Evolutionary conservation across 2,113 vertebrate genomes (phyloP).

Genomic region (Brienomyrus longianalis): DNA sequence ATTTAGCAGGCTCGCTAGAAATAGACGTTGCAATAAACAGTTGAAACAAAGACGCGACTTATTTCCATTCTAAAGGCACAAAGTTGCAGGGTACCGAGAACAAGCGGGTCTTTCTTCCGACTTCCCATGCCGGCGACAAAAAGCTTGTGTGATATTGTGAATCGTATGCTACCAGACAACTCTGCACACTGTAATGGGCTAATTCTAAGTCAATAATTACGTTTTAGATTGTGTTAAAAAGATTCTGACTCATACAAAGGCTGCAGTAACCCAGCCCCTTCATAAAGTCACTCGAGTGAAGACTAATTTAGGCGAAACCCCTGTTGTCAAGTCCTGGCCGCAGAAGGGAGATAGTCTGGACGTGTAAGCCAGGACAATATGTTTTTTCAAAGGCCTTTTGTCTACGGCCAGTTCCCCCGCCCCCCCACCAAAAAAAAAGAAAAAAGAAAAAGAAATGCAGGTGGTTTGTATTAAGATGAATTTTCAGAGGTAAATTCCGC

Average conservation of each 20-base stretch:
- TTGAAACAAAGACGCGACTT: slow-evolving; percentile 48
- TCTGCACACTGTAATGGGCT: slow-evolving; percentile 23
- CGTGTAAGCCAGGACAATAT: slow-evolving; percentile 55
- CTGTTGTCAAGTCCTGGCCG: slow-evolving; percentile 47
- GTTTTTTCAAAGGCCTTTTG: slow-evolving; percentile 57
- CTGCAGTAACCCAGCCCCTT: slow-evolving; percentile 30
- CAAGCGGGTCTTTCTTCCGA: slow-evolving; percentile 40
- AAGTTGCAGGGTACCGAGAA: slow-evolving; percentile 40
- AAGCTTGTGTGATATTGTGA: slow-evolving; percentile 38
- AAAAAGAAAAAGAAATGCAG: neutral
- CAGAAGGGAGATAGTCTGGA: slow-evolving; percentile 36
- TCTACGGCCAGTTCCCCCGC: slow-evolving; percentile 42
- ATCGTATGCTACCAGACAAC: slow-evolving; percentile 38
- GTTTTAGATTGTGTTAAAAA: slow-evolving; percentile 12
- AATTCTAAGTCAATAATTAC: slow-evolving; percentile 34
- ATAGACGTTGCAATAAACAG: slow-evolving; percentile 43
- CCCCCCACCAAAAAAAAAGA: no score
- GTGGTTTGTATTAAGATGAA: slow-evolving; percentile 46
- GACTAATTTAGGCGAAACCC: slow-evolving; percentile 42
- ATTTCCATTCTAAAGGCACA: slow-evolving; percentile 32
- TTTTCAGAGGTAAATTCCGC: neutral
- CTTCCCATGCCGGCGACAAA: slow-evolving; percentile 39
- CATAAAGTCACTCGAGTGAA: slow-evolving; percentile 39
- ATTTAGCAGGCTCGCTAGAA: slow-evolving; percentile 42
- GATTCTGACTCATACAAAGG: slow-evolving; percentile 35